These are phyloP conservation scores for Grammomys surdaster DNA, from an alignment of 2,113 vertebrate species.

Conservation along the genomic window DNA sequence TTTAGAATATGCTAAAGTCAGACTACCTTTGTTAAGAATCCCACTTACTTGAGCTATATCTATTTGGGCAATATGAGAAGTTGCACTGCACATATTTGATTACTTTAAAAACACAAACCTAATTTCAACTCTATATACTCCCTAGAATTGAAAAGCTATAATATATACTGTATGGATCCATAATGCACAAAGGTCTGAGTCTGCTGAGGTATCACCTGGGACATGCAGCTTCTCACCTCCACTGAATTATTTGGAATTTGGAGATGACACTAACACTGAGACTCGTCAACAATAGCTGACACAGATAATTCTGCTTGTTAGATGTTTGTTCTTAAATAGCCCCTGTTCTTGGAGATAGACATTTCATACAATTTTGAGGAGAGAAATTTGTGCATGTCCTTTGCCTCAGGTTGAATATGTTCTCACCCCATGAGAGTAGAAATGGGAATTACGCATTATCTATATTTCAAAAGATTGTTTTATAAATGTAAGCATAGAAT, in stretches of 20 bases:
- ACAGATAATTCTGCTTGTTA: neutral
- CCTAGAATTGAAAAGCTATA: neutral
- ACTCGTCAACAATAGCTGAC: neutral
- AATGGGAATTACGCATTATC: constrained; percentile 63
- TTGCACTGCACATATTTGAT: neutral
- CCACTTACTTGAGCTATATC: neutral
- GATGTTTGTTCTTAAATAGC: neutral
- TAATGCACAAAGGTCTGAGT: neutral
- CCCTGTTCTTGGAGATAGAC: neutral
- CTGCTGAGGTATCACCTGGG: neutral
- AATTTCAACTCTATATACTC: neutral
- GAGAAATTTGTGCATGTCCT: neutral
- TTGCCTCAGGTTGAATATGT: neutral
- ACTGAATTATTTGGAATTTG: neutral
- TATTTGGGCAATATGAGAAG: neutral
- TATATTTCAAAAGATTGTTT: constrained; percentile 63
- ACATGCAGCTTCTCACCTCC: neutral
- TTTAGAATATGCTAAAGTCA: neutral
- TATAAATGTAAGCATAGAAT: constrained; percentile 66
- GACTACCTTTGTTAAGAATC: neutral
- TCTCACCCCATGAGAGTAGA: neutral
- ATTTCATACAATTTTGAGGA: neutral
- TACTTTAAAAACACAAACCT: neutral
- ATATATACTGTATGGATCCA: neutral
- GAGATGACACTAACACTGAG: neutral